Evolutionary conservation across 2,888 invertebrate genomes (phyloP), one percentile per base, ranked within the genome.

Genomic region (Drosophila pseudotalamancana): DNA sequence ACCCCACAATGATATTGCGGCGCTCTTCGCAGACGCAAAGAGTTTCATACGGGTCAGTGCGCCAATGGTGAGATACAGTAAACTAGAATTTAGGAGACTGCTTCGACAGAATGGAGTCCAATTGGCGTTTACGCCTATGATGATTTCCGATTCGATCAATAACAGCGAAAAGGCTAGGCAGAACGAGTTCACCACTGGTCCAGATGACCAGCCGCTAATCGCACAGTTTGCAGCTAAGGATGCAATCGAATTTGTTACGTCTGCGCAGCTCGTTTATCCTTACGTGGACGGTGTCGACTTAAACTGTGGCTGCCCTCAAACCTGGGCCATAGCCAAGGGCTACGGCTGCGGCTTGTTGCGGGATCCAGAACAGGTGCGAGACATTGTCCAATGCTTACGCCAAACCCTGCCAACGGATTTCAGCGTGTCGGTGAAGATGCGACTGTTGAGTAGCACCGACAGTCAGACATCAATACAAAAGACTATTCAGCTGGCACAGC

Each of bases 221-320:
- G 97, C 96, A 0, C 99, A 99, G 91, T 99, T 99, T 94, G 99
- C 99, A 32, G 96, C 98, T 0, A 97, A 96, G 81, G 95, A 95
- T 88, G 92, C 94, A 0, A 91, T 94, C 70, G 97, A 98, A 90
- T 97, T 99, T 91, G 94, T 96, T 2, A 94, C 94, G 87, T 98
- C 98, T 19, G 94, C 98, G 3, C 94, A 96, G 92, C 92, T 99
- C 71, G 94, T 98, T 29, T 94, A 95, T 73, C 95, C 95, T 93
- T 96, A 95, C 92, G 94, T 96, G 53, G 95, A 97, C 92, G 99
- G 99, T 5, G 95, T 98, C 2, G 99, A 99, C 92, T 92, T 99
- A 29, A 99, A 99, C 90, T 99, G 99, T 92, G 99, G 99, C 0
- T 99, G 99, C 84, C 99, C 99, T 0, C 99, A 99, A 91, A 93